Conservation (phyloP, 2,888 invertebrate species). For the Cantharis flavilabris region DNA sequence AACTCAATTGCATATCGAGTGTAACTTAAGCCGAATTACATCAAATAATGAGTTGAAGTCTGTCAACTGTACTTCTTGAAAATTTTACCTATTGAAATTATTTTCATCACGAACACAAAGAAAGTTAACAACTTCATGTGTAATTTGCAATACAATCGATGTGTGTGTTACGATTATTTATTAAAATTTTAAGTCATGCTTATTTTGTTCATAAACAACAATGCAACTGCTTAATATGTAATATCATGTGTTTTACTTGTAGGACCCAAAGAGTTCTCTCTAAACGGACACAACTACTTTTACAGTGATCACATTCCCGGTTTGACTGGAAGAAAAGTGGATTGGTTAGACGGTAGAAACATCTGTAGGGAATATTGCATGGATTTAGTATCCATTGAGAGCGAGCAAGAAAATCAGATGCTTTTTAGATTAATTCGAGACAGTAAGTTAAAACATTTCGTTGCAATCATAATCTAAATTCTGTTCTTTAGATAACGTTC, state of each 20-base stretch:
- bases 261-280: constrained; percentile 91
- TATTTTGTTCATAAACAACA: background rate
- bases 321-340: constrained; percentile 78
- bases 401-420: constrained; percentile 88
- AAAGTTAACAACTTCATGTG: background rate
- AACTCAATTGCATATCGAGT: too few relatives aligned
- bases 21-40: too few relatives aligned
- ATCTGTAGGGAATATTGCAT: constrained; percentile 91
- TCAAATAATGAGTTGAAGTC: too few relatives aligned
- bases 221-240: background rate
- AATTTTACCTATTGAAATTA: background rate
- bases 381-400: constrained; percentile 88
- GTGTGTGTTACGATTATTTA: background rate
- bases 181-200: background rate
- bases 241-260: constrained; percentile 37
- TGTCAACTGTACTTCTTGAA: too few relatives aligned
- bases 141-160: background rate
- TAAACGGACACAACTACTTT: constrained; percentile 87
- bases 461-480: background rate
- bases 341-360: constrained; percentile 91
- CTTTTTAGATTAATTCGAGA: constrained; percentile 87
- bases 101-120: background rate
- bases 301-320: constrained; percentile 80
- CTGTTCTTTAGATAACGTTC: constrained; percentile 71
- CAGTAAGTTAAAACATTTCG: constrained; percentile 60